Percentiles rank a stretch among this genome's conserved stretches.
phyloP scores from a whole-genome alignment of 2,888 invertebrate species.

The Penaeus monodon region DNA sequence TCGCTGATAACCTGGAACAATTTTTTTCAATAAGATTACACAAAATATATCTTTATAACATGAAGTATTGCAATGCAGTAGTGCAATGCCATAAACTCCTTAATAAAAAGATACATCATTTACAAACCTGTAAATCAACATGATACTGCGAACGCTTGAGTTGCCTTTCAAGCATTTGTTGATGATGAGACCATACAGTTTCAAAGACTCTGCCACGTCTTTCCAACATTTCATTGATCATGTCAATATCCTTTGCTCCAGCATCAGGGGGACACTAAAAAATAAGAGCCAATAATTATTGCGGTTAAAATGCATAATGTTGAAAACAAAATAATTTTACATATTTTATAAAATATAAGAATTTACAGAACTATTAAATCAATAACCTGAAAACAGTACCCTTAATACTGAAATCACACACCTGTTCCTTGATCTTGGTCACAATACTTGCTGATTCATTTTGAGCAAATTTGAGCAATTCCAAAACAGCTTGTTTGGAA shows the following conservation, averaged over 20 bases:
- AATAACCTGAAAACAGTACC: not conserved
- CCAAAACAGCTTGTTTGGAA: slow-evolving; percentile 77
- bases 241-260: slow-evolving; percentile 50
- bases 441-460: slow-evolving; percentile 80
- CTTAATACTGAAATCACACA: slow-evolving; percentile 66
- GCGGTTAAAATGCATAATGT: not conserved
- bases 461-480: slow-evolving; percentile 75
- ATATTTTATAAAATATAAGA: not conserved
- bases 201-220: slow-evolving; percentile 58
- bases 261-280: slow-evolving; percentile 60
- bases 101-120: not conserved
- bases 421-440: slow-evolving; percentile 78
- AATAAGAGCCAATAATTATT: not conserved
- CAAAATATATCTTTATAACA: not conserved
- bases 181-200: slow-evolving; percentile 51
- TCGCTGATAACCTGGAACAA: slow-evolving; percentile 75
- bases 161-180: slow-evolving; percentile 52
- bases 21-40: too few species aligned
- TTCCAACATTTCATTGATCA: slow-evolving; percentile 61
- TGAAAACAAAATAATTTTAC: not conserved
- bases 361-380: not conserved
- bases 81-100: too few species aligned
- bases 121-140: slow-evolving; percentile 58
- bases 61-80: not conserved
- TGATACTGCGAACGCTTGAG: slow-evolving; percentile 61